These are phyloP conservation scores for Zygogramma bicolorata DNA, from an alignment of 2,888 invertebrate species.

Conservation along the genomic window DNA sequence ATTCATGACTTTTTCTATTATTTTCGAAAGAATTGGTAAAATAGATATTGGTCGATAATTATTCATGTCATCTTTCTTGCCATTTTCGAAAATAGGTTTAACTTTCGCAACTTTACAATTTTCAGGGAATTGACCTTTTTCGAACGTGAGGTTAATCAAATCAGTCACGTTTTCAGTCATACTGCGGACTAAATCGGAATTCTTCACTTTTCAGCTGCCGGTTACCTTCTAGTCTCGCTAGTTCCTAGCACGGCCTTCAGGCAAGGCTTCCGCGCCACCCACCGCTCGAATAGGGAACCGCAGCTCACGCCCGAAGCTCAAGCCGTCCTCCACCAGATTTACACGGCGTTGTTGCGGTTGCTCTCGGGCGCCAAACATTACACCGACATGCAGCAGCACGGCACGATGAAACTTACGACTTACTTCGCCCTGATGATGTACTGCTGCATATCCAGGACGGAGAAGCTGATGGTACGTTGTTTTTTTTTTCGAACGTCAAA, in stretches of 20 bases:
- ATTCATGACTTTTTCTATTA: too few species aligned
- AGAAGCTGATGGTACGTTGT: constrained; percentile 93
- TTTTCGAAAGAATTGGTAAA: too few species aligned
- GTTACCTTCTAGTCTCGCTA: constrained; percentile 87
- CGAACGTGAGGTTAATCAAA: too few species aligned
- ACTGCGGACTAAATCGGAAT: too few species aligned
- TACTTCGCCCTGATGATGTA: constrained; percentile 94
- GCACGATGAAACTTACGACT: constrained; percentile 91
- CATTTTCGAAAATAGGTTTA: too few species aligned
- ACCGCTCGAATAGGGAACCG: constrained; percentile 66
- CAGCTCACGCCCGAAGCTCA: constrained; percentile 71
- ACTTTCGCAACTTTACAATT: too few species aligned
- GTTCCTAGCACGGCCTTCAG: constrained; percentile 93
- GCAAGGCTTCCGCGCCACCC: constrained; percentile 82
- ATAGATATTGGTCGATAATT: too few species aligned
- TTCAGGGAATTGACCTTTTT: too few species aligned
- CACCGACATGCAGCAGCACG: constrained; percentile 87
- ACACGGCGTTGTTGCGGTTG: constrained; percentile 80
- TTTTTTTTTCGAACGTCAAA: too few species aligned
- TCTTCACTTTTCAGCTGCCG: constrained; percentile 76
- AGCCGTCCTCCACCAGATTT: constrained; percentile 75
- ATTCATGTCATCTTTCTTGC: too few species aligned
- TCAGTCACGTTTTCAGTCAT: too few species aligned
- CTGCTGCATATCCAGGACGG: constrained; percentile 89
- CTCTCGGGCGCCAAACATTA: constrained; percentile 88